phyloP scores from a whole-genome alignment of 1,140 invertebrate species.

The Drosophila trapezifrons region DNA sequence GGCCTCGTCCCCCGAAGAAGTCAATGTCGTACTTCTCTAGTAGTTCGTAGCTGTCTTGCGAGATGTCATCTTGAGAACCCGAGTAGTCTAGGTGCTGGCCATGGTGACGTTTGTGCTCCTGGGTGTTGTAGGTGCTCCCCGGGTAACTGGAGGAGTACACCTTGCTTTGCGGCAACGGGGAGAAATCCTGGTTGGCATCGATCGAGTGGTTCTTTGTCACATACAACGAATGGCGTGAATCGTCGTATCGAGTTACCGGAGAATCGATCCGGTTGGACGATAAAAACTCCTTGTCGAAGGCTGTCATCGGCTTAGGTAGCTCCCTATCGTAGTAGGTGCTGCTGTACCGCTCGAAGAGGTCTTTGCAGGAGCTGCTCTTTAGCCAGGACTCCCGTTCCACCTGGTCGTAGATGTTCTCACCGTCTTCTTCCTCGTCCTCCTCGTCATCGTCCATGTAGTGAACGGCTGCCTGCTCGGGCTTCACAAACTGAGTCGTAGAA shows the following conservation, averaged over 20 bases:
- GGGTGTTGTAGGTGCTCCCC: slow-evolving; percentile 88
- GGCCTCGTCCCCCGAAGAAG: slow-evolving; percentile 83
- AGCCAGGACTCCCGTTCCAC: slow-evolving; percentile 86
- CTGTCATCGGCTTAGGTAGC: slow-evolving; percentile 73
- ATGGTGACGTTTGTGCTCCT: slow-evolving; percentile 86
- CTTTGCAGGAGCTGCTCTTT: slow-evolving; percentile 91
- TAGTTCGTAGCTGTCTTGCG: slow-evolving; percentile 94
- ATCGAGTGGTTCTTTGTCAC: slow-evolving; percentile 81
- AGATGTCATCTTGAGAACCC: slow-evolving; percentile 93
- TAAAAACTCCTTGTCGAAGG: slow-evolving; percentile 82
- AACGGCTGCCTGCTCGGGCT: slow-evolving; percentile 71
- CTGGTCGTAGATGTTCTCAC: slow-evolving; percentile 81
- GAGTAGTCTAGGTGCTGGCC: slow-evolving; percentile 86
- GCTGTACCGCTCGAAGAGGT: slow-evolving; percentile 86
- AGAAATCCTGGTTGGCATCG: slow-evolving; percentile 79
- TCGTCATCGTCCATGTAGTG: slow-evolving; percentile 78
- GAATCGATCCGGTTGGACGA: slow-evolving; percentile 87
- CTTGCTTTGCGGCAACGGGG: slow-evolving; percentile 84
- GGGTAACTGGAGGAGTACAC: slow-evolving; percentile 94
- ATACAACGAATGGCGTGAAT: slow-evolving; percentile 87
- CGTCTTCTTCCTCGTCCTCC: slow-evolving; percentile 66
- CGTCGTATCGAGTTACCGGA: slow-evolving; percentile 91
- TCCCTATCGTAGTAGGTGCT: slow-evolving; percentile 67
- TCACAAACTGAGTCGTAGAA: slow-evolving; percentile 82
- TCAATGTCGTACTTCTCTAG: slow-evolving; percentile 90